Percentiles rank a stretch among this genome's conserved stretches.
Conservation (phyloP, 2,797 vertebrate species). For the Anabacerthia variegaticeps region DNA sequence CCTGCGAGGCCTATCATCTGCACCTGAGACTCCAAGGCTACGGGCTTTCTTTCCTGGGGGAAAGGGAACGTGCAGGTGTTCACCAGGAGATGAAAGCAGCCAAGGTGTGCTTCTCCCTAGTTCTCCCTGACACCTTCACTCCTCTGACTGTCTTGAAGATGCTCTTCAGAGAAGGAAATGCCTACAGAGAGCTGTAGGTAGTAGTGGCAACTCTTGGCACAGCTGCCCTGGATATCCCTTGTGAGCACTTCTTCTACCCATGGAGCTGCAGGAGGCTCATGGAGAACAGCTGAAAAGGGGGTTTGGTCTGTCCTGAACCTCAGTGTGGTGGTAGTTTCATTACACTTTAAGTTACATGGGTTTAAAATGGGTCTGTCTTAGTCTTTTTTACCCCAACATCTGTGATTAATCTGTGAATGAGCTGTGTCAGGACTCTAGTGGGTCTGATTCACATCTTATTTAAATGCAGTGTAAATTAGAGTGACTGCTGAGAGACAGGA, state of each 20-base stretch:
- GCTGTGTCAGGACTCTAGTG: not conserved
- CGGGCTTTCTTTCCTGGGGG: too few species aligned
- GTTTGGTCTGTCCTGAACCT: not conserved
- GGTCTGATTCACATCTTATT: not conserved
- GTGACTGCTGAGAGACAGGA: not conserved
- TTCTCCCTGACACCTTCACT: not conserved
- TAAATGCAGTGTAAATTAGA: not conserved
- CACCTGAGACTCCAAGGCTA: too few species aligned
- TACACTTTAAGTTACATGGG: not conserved
- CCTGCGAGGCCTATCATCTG: too few species aligned
- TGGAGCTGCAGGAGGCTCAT: fast-evolving
- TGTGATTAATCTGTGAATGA: fast-evolving
- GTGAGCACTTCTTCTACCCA: not conserved
- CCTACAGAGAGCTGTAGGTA: not conserved
- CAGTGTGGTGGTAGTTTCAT: not conserved
- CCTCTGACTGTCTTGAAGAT: not conserved
- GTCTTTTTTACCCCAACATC: not conserved
- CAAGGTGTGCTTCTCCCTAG: not conserved
- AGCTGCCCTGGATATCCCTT: not conserved
- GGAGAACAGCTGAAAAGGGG: not conserved
- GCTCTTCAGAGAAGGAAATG: not conserved
- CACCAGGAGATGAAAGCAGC: not conserved
- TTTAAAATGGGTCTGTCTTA: not conserved
- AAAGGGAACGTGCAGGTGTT: fast-evolving
- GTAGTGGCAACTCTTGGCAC: not conserved